Conservation (phyloP, 2,888 invertebrate species). For the Agriopis marginaria region DNA sequence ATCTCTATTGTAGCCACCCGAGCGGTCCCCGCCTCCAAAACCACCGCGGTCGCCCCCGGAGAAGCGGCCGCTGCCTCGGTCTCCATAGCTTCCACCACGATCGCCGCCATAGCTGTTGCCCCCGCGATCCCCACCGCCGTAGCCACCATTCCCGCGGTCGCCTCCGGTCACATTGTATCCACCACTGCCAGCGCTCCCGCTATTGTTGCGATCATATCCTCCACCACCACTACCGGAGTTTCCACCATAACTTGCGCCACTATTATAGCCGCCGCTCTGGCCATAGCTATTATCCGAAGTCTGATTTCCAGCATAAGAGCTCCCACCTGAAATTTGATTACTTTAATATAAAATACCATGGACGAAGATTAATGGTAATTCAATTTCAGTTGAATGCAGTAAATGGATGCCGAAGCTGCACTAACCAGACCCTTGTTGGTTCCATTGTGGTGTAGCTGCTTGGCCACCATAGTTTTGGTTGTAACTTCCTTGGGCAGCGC, state of each 20-base stretch:
- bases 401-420: slow-evolving; percentile 13
- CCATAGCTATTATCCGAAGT: slow-evolving; percentile 63
- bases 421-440: slow-evolving; percentile 67
- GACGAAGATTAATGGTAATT: background rate
- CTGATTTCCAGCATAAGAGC: slow-evolving; percentile 66
- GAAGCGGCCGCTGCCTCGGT: slow-evolving; percentile 74
- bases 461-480: slow-evolving; percentile 71
- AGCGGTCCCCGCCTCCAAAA: slow-evolving; percentile 78
- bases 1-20: slow-evolving; percentile 83
- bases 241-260: slow-evolving; percentile 66
- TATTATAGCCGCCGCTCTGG: slow-evolving; percentile 58
- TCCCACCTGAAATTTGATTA: slow-evolving; percentile 55
- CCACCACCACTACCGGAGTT: slow-evolving; percentile 46
- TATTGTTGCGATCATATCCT: slow-evolving; percentile 49
- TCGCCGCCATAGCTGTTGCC: slow-evolving; percentile 71
- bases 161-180: slow-evolving; percentile 53
- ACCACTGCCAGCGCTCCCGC: slow-evolving; percentile 62
- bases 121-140: slow-evolving; percentile 56
- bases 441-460: slow-evolving; percentile 71
- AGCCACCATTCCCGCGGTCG: slow-evolving; percentile 58
- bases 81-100: slow-evolving; percentile 72
- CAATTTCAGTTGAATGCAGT: background rate
- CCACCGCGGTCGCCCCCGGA: slow-evolving; percentile 78
- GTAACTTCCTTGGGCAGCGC: slow-evolving; percentile 64
- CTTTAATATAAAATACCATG: background rate